phyloP scores from a whole-genome alignment of 2,113 vertebrate species.

The human region GRCh38 chr18:36535501-36536000 shows the following conservation, averaged over 20 bases:
- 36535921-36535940: neutral
- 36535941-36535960: neutral
- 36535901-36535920: neutral
- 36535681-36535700: neutral
- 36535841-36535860: neutral
- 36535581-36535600: neutral
- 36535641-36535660: neutral
- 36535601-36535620: neutral
- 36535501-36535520: neutral
- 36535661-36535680: neutral
- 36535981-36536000: neutral
- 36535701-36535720: neutral
- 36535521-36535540: neutral
- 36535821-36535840: neutral
- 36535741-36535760: neutral
- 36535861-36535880: neutral
- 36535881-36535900: neutral
- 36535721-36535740: neutral
- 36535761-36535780: neutral
- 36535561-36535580: neutral
- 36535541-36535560: neutral
- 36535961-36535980: neutral
- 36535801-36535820: neutral
- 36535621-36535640: neutral
- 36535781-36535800: slow-evolving; percentile 29